Evolutionary conservation across 2,797 vertebrate species (phyloP), one percentile per base, ranked within the genome.

Genomic region (Danio tinwini): DNA sequence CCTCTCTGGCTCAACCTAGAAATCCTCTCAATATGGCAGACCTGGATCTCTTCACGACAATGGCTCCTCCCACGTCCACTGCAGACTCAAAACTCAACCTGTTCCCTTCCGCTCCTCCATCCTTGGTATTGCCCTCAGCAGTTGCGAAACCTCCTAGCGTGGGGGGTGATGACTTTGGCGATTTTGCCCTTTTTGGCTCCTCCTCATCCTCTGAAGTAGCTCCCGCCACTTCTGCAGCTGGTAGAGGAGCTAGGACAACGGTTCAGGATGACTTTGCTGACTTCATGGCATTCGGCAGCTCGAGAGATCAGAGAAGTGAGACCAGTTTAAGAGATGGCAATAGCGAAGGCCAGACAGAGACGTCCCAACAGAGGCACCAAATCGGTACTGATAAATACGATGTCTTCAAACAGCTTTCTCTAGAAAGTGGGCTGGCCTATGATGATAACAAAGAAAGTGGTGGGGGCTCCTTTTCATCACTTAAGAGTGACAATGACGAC

Each of bases 251-350:
- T 0, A 63, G 21, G 13, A 37, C 29, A 7, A 19, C 9, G 1
- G 67, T 62, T 90, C 97, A 97, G 77, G 97, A 98, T 49, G 97
- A 99, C 90, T 99, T 99, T 92, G 97, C 97, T 61, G 98, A 99
- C 90, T 99, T 99, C 86, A 96, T 98, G 96, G 96, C 97, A 12
- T 99, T 99, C 61, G 95, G 93, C 71, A 95, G 91, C 76, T 93
- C 94, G 55, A 88, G 91, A 17, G 91, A 93, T 76, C 85, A 87
- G 5, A 91, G 90, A 85, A 74, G 78, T 0, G 90, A 92, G 77
- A 83, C 79, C 71, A 80, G 78, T 12, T 40, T 78, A 40, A 50
- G 50, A 56, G 78, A 74, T 0, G 16, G 17, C 13, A 10, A 56
- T 21, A 6, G 0, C 83, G 75, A 55, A 78, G 58, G 39, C 17